These are phyloP conservation scores for Panthera uncia DNA, from an alignment of 2,113 vertebrate species.

Conservation along the genomic window DNA sequence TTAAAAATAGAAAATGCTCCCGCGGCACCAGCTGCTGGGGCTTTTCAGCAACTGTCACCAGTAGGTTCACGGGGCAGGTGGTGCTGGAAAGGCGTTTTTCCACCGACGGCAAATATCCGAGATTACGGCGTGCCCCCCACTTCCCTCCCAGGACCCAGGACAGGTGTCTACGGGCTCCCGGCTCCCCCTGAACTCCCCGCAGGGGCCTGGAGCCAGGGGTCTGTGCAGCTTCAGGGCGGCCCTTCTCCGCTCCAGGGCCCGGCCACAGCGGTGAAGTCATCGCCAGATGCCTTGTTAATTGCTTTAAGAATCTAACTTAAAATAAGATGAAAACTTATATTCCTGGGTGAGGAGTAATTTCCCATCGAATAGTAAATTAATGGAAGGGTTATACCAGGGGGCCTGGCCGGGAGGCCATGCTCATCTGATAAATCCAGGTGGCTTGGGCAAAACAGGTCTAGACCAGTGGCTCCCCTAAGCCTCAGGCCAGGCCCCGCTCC, in stretches of 20 bases:
- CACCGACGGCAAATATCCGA: conserved; percentile 39
- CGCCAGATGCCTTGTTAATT: conserved; percentile 78
- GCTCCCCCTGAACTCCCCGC: background rate
- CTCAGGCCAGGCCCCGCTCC: background rate
- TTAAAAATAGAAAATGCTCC: conserved; percentile 86
- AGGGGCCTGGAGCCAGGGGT: background rate
- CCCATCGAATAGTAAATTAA: conserved; percentile 73
- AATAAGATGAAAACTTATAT: conserved; percentile 80
- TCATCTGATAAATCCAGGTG: conserved; percentile 41
- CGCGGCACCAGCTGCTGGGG: conserved; percentile 68
- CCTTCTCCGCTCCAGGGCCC: conserved; percentile 11
- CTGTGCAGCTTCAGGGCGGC: conserved; percentile 47
- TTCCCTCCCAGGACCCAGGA: background rate
- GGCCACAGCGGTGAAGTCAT: conserved; percentile 63
- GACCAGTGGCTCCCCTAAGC: background rate
- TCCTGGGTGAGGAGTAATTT: conserved; percentile 77
- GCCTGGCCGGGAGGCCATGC: conserved; percentile 16
- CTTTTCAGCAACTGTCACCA: conserved; percentile 67
- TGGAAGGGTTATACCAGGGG: conserved; percentile 49
- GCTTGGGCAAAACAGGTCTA: background rate
- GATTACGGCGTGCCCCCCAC: background rate
- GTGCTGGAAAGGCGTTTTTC: conserved; percentile 47
- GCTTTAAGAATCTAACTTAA: conserved; percentile 80
- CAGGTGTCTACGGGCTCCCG: background rate
- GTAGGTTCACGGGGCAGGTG: conserved; percentile 70